Evolutionary conservation across 2,888 invertebrate species (phyloP).

Genomic region (Drepanosiphum platanoidis): DNA sequence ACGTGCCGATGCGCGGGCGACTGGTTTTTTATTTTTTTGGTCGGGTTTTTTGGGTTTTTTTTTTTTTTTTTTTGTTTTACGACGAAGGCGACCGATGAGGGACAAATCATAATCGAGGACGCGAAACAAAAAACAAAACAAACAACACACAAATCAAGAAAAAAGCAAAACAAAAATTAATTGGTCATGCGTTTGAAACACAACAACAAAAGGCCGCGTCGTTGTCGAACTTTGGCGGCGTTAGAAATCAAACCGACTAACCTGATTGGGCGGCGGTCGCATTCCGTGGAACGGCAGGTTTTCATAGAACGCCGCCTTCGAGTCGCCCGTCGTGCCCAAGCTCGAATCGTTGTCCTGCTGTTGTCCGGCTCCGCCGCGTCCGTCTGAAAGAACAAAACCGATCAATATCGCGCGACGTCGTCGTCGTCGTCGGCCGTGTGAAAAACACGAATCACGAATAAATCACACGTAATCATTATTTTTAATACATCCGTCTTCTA

Average conservation of each 20-base stretch:
- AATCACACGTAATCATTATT: not conserved
- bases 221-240: not conserved
- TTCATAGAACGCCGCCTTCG: slow-evolving; percentile 86
- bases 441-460: too few species aligned
- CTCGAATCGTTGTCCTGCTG: slow-evolving; percentile 48
- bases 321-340: slow-evolving; percentile 74
- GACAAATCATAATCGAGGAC: slow-evolving; percentile 71
- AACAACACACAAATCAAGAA: slow-evolving; percentile 62
- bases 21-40: slow-evolving; percentile 51
- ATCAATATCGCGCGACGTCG: not conserved
- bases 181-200: not conserved
- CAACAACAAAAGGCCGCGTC: not conserved
- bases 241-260: slow-evolving; percentile 68
- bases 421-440: too few species aligned
- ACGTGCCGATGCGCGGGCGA: slow-evolving; percentile 48
- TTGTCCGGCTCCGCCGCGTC: slow-evolving; percentile 5
- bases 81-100: slow-evolving; percentile 64
- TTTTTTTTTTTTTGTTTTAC: not conserved
- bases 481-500: not conserved
- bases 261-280: slow-evolving; percentile 93
- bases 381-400: slow-evolving; percentile 26
- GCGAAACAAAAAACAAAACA: slow-evolving; percentile 65
- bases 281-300: slow-evolving; percentile 95
- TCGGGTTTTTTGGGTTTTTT: too few species aligned
- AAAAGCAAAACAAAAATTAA: not conserved